Percentiles rank a stretch among this genome's conserved stretches.
Evolutionary conservation across 2,113 vertebrate genomes (phyloP).

Genomic region (Mormyrus lacerda): DNA sequence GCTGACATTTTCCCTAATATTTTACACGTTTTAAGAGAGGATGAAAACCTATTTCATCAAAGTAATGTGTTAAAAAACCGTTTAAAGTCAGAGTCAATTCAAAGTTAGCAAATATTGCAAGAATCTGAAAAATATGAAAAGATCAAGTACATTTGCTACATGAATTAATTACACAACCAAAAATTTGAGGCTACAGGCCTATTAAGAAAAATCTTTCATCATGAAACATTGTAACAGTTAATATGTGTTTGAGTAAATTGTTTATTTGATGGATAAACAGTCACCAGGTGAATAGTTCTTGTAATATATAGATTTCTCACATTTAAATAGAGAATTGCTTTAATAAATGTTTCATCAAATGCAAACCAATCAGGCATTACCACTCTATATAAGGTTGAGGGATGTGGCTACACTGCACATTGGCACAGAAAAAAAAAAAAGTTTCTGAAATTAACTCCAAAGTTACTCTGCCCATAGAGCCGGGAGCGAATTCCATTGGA

Average conservation of each 20-base stretch:
- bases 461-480: background rate
- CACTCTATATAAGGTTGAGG: background rate
- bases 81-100: background rate
- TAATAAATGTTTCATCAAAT: background rate
- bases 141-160: background rate
- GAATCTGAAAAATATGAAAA: background rate
- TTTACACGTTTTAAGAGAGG: background rate
- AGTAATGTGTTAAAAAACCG: background rate
- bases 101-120: slow-evolving; percentile 1
- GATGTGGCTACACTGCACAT: background rate
- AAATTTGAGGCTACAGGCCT: background rate
- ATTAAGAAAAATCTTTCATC: background rate
- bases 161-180: background rate
- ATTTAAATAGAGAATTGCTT: background rate
- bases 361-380: background rate
- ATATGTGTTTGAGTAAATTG: background rate
- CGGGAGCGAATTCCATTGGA: background rate
- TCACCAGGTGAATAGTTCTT: background rate
- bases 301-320: background rate
- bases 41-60: background rate
- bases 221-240: background rate
- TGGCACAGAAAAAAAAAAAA: background rate
- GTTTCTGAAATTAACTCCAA: background rate
- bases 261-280: background rate
- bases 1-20: background rate